Percentiles rank a stretch among this genome's conserved stretches.
Evolutionary conservation across 2,113 vertebrate species (phyloP).

Genomic region (Sitta europaea): DNA sequence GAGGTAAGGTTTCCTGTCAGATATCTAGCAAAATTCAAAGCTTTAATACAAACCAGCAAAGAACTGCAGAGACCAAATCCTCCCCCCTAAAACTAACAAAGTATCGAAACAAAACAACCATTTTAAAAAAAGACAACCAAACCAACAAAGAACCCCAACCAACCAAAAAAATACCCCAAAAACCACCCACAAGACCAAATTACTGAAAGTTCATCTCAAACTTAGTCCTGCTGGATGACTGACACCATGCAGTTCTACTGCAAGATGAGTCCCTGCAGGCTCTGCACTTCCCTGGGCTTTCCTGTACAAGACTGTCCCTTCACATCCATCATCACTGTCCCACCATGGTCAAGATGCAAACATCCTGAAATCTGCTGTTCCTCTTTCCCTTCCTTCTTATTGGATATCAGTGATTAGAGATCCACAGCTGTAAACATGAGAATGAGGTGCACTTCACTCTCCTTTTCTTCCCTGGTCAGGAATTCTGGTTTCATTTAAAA

Average conservation of each 20-base stretch:
- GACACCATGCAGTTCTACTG: background rate
- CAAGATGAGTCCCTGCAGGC: fast-evolving
- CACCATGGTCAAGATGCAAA: background rate
- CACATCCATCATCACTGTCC: background rate
- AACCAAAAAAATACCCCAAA: too few species aligned
- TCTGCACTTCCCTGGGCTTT: background rate
- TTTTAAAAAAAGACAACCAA: background rate
- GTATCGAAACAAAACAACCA: background rate
- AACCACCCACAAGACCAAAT: background rate
- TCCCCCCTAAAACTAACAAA: background rate
- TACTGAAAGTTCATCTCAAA: background rate
- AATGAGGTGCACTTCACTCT: background rate
- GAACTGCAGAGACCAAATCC: background rate
- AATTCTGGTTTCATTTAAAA: background rate
- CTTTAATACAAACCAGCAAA: background rate
- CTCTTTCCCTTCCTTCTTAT: background rate
- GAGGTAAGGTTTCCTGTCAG: background rate
- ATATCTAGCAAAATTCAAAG: background rate
- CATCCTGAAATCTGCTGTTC: background rate
- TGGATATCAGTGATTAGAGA: background rate
- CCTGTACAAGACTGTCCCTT: background rate
- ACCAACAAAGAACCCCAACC: background rate
- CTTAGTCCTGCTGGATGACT: fast-evolving
- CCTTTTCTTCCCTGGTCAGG: background rate
- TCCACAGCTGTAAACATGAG: background rate